These are phyloP conservation scores for Poecile atricapillus DNA, from an alignment of 2,113 vertebrate genomes.

Conservation along the genomic window DNA sequence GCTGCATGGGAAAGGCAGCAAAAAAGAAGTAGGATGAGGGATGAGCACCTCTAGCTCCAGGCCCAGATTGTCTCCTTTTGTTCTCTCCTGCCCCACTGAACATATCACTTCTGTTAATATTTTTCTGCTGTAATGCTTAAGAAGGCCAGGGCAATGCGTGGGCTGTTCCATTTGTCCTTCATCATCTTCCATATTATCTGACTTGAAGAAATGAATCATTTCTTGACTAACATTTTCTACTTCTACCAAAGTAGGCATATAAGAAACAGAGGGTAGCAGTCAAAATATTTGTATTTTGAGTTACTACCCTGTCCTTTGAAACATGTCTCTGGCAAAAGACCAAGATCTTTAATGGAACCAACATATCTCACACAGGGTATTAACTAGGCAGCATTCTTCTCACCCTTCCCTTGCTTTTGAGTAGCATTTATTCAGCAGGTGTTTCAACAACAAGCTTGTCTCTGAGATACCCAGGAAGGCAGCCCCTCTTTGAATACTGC, in stretches of 20 bases:
- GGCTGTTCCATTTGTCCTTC: constrained; percentile 29
- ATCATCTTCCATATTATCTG: constrained; percentile 25
- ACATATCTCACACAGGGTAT: constrained; percentile 45
- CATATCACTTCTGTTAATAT: not conserved
- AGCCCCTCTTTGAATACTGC: not conserved
- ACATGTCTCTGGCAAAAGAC: constrained; percentile 53
- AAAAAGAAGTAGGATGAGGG: not conserved
- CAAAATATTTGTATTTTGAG: constrained; percentile 68
- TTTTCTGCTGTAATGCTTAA: not conserved
- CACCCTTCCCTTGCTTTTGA: not conserved
- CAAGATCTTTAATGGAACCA: constrained; percentile 55
- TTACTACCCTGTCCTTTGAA: constrained; percentile 61
- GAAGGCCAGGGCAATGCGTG: not conserved
- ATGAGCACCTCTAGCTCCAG: not conserved
- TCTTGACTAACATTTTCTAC: constrained; percentile 51
- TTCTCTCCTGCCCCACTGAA: not conserved
- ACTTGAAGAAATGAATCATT: constrained; percentile 51
- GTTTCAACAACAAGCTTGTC: not conserved
- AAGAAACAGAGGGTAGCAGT: constrained; percentile 55
- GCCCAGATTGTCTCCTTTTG: not conserved
- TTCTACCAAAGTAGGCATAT: constrained; percentile 28
- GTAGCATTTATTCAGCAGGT: not conserved
- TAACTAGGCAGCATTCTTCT: not conserved
- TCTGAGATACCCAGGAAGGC: not conserved
- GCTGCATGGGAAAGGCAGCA: not conserved